A percentile compares a stretch with the other conserved stretches of the same genome.
These are phyloP conservation scores for Podocnemis expansa DNA, from an alignment of 2,113 vertebrate species.

Conservation along the genomic window DNA sequence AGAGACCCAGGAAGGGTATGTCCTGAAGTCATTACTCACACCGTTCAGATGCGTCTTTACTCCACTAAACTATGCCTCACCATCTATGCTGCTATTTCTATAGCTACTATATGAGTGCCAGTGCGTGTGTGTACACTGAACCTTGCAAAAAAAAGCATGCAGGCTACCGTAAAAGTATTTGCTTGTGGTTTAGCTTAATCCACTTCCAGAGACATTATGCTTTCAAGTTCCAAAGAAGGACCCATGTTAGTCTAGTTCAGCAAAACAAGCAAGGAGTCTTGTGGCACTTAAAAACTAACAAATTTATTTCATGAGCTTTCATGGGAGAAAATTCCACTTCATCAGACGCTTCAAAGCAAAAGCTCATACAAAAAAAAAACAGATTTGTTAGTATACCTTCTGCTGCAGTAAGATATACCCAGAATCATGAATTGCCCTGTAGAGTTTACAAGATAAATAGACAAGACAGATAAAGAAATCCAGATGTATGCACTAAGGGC, in stretches of 20 bases:
- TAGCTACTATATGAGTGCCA: no score
- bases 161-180: background rate
- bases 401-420: background rate
- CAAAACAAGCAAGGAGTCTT: no score
- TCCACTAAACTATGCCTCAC: background rate
- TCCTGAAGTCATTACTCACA: background rate
- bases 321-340: no score
- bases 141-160: background rate
- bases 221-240: no score
- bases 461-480: background rate
- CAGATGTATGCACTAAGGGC: background rate
- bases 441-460: background rate
- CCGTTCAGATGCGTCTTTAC: background rate
- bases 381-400: no score
- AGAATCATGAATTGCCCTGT: background rate
- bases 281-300: no score
- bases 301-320: no score
- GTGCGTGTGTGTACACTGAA: background rate
- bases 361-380: no score
- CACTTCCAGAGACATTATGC: background rate
- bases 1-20: background rate
- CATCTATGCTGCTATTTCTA: background rate
- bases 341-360: no score
- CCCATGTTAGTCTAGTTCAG: no score
- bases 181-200: background rate